Evolutionary conservation across 2,113 vertebrate genomes (phyloP), one percentile per base, ranked within the genome.

Genomic region (Arizona elegans): DNA sequence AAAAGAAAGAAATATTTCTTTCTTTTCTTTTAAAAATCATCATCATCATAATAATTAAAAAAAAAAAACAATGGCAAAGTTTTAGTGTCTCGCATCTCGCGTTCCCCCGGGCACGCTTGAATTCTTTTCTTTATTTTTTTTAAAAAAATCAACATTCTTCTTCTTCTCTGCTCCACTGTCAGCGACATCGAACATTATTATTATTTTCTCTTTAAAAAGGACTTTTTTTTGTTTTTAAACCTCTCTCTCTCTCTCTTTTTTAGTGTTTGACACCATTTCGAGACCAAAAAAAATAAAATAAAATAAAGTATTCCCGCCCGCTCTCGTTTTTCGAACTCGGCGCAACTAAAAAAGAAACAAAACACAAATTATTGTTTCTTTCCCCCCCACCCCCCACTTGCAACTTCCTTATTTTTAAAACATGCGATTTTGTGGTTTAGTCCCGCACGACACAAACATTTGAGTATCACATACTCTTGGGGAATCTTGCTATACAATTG

Each of bases 181-280:
- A 5, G 86, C 95, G 86, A 97, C n/a, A 50, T 85, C 55, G 1
- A 75, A 56, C 85, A 86, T 86, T 47, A 70, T 88, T 43, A 54
- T 70, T 56, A 21, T 86, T 96, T 90, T 97, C 98, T 97, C 56
- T 55, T 92, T 97, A 95, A 96, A 97, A 97, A 98, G 95, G 93
- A 93, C 94, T 50, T 50, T 50, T 50, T 97, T 85, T 5, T 56
- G 55, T 26, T 59, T 56, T 26, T n/a, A 8, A 38, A 23, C n/a
- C 50, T 50, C n/a, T 90, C 88, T 55, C 50, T 54, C 53, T 91
- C 17, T 92, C 2, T 29, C 50, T 92, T 3, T 29, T 59, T 97
- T 98, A 98, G 98, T 98, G 98, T 98, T 98, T 98, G 96, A 98
- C 98, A 98, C 98, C 96, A 97, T 97, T 97, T 75, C 38, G 95